Conservation (phyloP, 2,888 invertebrate genomes). For the Diachrysia chrysitis region DNA sequence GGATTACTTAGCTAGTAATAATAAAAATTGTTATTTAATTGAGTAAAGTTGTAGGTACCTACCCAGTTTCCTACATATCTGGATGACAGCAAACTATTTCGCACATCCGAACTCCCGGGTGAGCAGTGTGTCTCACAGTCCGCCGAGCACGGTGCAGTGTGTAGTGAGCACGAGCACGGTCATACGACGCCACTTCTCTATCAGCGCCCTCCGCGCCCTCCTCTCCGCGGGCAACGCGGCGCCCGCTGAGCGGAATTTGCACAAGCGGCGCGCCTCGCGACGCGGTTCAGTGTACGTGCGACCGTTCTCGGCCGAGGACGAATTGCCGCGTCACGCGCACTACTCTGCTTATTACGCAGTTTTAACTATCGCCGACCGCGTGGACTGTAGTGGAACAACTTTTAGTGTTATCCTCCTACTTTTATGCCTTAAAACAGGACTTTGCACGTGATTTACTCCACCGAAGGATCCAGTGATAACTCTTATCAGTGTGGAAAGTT, state of each 20-base stretch:
- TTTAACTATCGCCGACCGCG: conserved; percentile 82
- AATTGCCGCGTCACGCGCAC: conserved; percentile 73
- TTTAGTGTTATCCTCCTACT: conserved; percentile 55
- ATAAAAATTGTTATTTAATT: too few relatives aligned
- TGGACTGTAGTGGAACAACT: conserved; percentile 76
- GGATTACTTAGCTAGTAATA: too few relatives aligned
- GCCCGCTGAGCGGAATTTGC: conserved; percentile 82
- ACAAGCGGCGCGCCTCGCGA: conserved; percentile 80
- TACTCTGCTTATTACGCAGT: conserved; percentile 87
- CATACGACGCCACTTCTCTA: conserved; percentile 81
- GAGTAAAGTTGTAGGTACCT: too few relatives aligned
- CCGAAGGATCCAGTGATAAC: conserved; percentile 76
- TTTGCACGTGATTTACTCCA: conserved; percentile 54
- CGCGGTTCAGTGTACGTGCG: conserved; percentile 85
- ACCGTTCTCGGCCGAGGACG: conserved; percentile 83
- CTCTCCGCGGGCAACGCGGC: conserved; percentile 70
- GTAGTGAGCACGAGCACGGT: conserved; percentile 62
- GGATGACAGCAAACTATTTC: conserved; percentile 15
- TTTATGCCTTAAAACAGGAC: conserved; percentile 46
- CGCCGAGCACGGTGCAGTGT: neutral
- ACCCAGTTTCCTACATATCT: too few relatives aligned
- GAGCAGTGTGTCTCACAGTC: conserved; percentile 15
- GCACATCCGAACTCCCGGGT: conserved; percentile 53
- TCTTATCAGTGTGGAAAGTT: conserved; percentile 85
- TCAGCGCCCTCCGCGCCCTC: conserved; percentile 75